These are phyloP conservation scores for Vulpes ferrilata DNA, from an alignment of 2,113 vertebrate species.

Conservation along the genomic window DNA sequence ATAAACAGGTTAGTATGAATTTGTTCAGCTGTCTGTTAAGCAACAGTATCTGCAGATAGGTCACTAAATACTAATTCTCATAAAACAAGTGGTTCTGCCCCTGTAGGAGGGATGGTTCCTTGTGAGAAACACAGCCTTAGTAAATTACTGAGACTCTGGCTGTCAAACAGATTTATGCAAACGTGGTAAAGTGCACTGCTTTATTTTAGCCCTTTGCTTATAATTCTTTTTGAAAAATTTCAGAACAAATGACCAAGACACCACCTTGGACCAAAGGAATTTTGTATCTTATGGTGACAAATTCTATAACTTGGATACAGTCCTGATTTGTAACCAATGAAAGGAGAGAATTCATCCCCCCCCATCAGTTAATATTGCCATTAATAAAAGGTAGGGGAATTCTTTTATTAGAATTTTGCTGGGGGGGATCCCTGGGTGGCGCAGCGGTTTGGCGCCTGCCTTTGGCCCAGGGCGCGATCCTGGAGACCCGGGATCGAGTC, in stretches of 20 bases:
- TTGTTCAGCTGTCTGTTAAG: constrained; percentile 58
- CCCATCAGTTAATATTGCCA: neutral
- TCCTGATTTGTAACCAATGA: neutral
- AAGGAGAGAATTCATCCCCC: neutral
- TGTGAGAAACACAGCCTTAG: neutral
- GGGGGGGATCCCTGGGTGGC: too few relatives aligned
- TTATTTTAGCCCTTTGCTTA: neutral
- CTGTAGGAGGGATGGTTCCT: neutral
- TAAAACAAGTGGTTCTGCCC: neutral
- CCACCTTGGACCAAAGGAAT: constrained; percentile 12
- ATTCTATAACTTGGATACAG: neutral
- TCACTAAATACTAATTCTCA: neutral
- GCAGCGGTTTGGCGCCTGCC: too few relatives aligned
- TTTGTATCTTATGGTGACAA: neutral
- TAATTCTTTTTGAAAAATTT: neutral
- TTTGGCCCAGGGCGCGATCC: too few relatives aligned
- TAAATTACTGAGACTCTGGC: neutral
- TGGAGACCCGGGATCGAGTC: too few relatives aligned
- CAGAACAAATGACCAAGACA: neutral
- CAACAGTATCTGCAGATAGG: neutral
- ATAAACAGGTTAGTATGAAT: neutral
- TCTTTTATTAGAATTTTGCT: neutral
- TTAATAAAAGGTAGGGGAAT: neutral
- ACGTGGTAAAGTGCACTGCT: neutral
- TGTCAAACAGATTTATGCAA: neutral